Evolutionary conservation across 2,113 vertebrate genomes (phyloP), one percentile per base, ranked within the genome.

Genomic region (Calyptomena viridis): DNA sequence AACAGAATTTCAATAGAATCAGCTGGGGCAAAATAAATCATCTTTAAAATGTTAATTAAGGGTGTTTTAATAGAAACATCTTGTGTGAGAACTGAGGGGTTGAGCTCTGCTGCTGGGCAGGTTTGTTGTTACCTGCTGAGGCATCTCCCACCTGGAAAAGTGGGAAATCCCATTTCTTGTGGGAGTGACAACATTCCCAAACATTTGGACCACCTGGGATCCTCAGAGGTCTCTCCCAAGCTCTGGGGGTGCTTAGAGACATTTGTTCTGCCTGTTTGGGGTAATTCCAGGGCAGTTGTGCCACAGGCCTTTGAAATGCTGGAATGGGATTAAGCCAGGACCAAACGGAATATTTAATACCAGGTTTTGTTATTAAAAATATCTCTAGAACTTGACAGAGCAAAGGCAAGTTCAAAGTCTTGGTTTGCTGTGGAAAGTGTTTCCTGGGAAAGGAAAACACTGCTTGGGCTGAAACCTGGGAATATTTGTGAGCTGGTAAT

Each of bases 21-120:
- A 92, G 22, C n/a, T 27, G 60, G 49, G 84, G 59, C 53, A 37
- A 74, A 95, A 83, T 39, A 69, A 92, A 80, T 90, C 56, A 44
- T 20, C 55, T 76, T 77, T 18, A 8, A 80, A 62, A 27, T 9
- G 39, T 12, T 44, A 37, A 10, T 19, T 60, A 15, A 12, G 17
- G 1, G 35, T 24, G 72, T 76, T 68, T 79, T 35, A 52, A 22
- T 31, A 14, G 86, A 53, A 84, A 6, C 37, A 24, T 28, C 0
- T 44, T 17, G 4, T 2, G 19, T 50, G 67, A 28, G 79, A 62
- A 22, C 16, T 1, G 49, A 68, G 53, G 47, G 50, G 11, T 1
- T 31, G 77, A 78, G 50, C 5, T 78, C 56, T 63, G 10, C 22
- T 5, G 16, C 2, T 50, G 3, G 24, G 37, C 74, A 59, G 35